phyloP scores from a whole-genome alignment of 2,888 invertebrate genomes.

The Trimorus sp. region DNA sequence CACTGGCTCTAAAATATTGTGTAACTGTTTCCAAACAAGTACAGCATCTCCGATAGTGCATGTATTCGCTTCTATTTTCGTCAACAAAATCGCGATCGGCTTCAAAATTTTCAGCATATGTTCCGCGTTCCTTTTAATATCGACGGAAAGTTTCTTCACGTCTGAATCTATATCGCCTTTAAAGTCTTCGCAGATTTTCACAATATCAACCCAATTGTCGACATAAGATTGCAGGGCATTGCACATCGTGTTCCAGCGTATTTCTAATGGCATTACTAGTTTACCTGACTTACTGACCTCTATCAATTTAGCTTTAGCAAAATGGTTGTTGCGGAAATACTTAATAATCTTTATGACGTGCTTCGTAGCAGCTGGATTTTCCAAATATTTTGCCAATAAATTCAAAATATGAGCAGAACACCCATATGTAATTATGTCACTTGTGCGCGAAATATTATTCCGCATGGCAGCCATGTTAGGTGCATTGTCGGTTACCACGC shows the following conservation, averaged over 20 bases:
- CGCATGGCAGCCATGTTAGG: conserved; percentile 24
- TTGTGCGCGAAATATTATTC: conserved; percentile 8
- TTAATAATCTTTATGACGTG: conserved; percentile 11
- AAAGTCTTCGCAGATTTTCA: conserved; percentile 30
- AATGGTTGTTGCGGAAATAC: conserved; percentile 8
- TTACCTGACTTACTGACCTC: conserved; percentile 18
- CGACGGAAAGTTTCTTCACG: conserved; percentile 26
- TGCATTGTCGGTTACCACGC: conserved; percentile 38
- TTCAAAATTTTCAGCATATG: conserved; percentile 24
- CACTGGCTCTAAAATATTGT: neutral
- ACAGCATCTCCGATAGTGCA: conserved; percentile 42
- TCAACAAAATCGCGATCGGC: conserved; percentile 35
- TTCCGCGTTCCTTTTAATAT: conserved; percentile 42
- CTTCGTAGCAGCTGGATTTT: conserved; percentile 10
- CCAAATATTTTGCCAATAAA: conserved; percentile 22
- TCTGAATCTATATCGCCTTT: conserved; percentile 38
- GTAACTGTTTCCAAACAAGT: neutral
- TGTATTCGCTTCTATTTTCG: conserved; percentile 12
- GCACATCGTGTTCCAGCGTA: conserved; percentile 32
- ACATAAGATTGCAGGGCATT: conserved; percentile 22
- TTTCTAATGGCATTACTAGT: conserved; percentile 22
- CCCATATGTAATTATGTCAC: conserved; percentile 12
- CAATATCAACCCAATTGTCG: conserved; percentile 26
- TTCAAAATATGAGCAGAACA: conserved; percentile 23
- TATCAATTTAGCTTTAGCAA: conserved; percentile 5